Evolutionary conservation across 2,888 invertebrate genomes (phyloP).

Genomic region (Melangyna quadrimaculata): DNA sequence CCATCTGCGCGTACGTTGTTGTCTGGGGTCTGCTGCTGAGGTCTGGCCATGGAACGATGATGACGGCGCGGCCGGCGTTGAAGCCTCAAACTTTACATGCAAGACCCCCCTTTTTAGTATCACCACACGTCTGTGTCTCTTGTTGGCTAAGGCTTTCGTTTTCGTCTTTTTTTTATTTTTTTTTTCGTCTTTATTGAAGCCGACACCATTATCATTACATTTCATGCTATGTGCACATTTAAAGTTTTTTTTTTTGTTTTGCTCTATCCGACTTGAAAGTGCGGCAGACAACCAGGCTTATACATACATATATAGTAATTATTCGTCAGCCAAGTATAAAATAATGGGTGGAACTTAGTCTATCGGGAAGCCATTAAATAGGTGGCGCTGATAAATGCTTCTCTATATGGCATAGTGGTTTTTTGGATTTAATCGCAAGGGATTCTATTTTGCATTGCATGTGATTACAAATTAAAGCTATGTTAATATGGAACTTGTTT

Average conservation of each 20-base stretch:
- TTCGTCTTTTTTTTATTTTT: not conserved
- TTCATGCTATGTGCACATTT: constrained; percentile 71
- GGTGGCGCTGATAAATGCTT: constrained; percentile 67
- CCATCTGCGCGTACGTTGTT: constrained; percentile 55
- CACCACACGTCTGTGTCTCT: not conserved
- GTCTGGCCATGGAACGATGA: constrained; percentile 53
- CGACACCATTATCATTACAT: constrained; percentile 71
- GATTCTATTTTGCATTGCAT: constrained; percentile 36
- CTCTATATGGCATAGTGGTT: constrained; percentile 10
- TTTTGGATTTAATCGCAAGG: constrained; percentile 20
- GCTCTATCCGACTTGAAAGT: constrained; percentile 1
- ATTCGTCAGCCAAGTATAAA: constrained; percentile 59
- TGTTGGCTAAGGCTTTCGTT: constrained; percentile 4
- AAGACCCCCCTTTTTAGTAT: not conserved
- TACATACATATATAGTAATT: constrained; percentile 51
- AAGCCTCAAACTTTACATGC: constrained; percentile 35
- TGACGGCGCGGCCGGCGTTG: constrained; percentile 41
- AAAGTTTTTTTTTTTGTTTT: constrained; percentile 29
- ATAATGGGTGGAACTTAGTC: constrained; percentile 52
- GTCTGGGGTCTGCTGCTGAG: constrained; percentile 14
- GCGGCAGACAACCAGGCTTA: constrained; percentile 45
- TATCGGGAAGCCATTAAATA: constrained; percentile 63
- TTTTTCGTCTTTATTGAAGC: constrained; percentile 52
- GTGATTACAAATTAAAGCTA: constrained; percentile 48
- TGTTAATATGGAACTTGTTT: constrained; percentile 20